A percentile compares a stretch with the other conserved stretches of the same genome.
These are phyloP conservation scores for Himalopsyche anomala DNA, from an alignment of 2,888 invertebrate species.

Conservation along the genomic window DNA sequence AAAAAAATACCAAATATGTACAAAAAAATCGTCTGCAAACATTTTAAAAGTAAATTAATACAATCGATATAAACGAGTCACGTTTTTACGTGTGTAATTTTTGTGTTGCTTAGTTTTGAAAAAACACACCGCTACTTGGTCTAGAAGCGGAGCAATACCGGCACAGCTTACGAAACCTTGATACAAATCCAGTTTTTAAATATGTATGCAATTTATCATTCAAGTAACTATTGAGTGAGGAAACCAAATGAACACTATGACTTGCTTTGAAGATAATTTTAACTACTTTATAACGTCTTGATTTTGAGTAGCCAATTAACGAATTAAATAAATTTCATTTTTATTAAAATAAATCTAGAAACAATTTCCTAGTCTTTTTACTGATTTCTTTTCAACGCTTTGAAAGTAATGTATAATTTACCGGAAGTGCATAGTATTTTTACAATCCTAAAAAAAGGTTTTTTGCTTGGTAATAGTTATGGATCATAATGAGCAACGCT, in stretches of 20 bases:
- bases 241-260: constrained; percentile 5
- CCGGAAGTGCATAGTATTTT: neutral
- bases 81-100: no score
- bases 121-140: neutral
- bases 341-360: neutral
- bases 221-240: constrained; percentile 33
- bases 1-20: no score
- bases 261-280: neutral
- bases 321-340: neutral
- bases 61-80: no score
- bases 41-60: no score
- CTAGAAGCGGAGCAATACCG: constrained; percentile 25
- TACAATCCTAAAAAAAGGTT: neutral
- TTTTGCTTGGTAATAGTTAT: neutral
- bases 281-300: neutral
- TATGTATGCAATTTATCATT: constrained; percentile 24
- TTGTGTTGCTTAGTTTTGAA: constrained; percentile 1
- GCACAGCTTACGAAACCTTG: constrained; percentile 41
- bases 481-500: no score
- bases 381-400: neutral
- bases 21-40: no score
- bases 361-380: neutral
- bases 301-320: no score
- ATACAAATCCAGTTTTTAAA: constrained; percentile 44
- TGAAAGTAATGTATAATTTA: neutral